Base-by-base conservation (phyloP, 1,140 invertebrate species). In the Sitophilus oryzae region DNA sequence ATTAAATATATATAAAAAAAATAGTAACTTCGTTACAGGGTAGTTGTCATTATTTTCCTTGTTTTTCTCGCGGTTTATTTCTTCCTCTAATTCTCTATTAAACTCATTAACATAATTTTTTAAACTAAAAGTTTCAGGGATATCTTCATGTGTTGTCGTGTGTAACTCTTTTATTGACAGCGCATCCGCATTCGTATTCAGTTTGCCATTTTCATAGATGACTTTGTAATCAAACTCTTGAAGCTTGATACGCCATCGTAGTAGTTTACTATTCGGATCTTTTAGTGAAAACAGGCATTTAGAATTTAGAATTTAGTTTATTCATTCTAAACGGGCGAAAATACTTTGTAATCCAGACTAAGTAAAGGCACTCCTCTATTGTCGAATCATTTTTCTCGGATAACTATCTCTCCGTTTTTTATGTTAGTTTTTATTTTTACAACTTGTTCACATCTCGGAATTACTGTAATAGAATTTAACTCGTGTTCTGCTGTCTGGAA, bases 341-440 rank as follows among this genome's bases (percentile, higher is more conserved):
- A 48, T 52, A 34, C 34, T 52, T 52, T 4, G 20, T 22, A 15
- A 25, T 20, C 50, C 50, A 52, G 3, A 52, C 42, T 5, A 52
- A 5, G 4, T 5, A n/a, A 4, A 52, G 42, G 11, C 3, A 30
- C 19, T 48, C 50, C 34, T 52, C 50, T 15, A 52, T 52, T 3
- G 42, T 47, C 3, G 50, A 52, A 19, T 52, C 50, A n/a, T 52
- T 52, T 18, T 19, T 3, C 60, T 70, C 66, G 53, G 8, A 56
- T 56, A 10, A 56, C 44, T 21, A 56, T 50, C 16, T 50, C 46
- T 9, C 47, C 46, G 18, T 51, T 44, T 11, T 18, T 18, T 19
- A 50, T 21, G n/a, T n/a, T n/a, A n/a, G n/a, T n/a, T n/a, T n/a
- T n/a, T n/a, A n/a, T n/a, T n/a, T n/a, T n/a, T n/a, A 38, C 23